Conservation (phyloP, 2,888 invertebrate species). For the Eupsilia transversa region DNA sequence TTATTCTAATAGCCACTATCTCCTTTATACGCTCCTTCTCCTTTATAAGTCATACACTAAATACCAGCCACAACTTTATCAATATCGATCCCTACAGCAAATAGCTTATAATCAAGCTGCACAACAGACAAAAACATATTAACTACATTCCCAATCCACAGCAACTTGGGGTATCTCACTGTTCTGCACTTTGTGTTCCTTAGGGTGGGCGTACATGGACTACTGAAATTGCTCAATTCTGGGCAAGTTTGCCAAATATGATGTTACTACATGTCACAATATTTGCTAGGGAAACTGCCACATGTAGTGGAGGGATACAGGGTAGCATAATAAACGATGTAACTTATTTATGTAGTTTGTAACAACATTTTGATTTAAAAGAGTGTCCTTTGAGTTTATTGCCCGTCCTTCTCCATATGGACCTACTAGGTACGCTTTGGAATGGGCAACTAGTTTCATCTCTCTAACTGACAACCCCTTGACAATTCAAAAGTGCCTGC, state of each 20-base stretch:
- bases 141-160: slow-evolving; percentile 38
- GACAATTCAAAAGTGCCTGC: too few relatives aligned
- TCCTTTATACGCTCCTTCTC: not conserved
- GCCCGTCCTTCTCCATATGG: too few relatives aligned
- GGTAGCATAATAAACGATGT: not conserved
- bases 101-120: slow-evolving; percentile 12
- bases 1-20: too few relatives aligned
- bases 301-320: not conserved
- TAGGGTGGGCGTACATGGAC: slow-evolving; percentile 5
- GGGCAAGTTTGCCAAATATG: not conserved
- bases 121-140: slow-evolving; percentile 41
- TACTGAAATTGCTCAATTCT: not conserved
- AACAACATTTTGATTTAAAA: too few relatives aligned
- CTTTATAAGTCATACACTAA: not conserved
- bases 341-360: too few relatives aligned
- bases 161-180: slow-evolving; percentile 39
- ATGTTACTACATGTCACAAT: not conserved
- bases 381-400: too few relatives aligned
- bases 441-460: too few relatives aligned
- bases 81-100: slow-evolving; percentile 14
- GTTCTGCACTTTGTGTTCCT: slow-evolving; percentile 35
- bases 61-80: slow-evolving; percentile 5
- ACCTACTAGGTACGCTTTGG: too few relatives aligned
- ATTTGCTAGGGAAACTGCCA: not conserved
- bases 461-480: too few relatives aligned